phyloP scores from a whole-genome alignment of 2,888 invertebrate genomes.

The Callyntrura guangdongensis region DNA sequence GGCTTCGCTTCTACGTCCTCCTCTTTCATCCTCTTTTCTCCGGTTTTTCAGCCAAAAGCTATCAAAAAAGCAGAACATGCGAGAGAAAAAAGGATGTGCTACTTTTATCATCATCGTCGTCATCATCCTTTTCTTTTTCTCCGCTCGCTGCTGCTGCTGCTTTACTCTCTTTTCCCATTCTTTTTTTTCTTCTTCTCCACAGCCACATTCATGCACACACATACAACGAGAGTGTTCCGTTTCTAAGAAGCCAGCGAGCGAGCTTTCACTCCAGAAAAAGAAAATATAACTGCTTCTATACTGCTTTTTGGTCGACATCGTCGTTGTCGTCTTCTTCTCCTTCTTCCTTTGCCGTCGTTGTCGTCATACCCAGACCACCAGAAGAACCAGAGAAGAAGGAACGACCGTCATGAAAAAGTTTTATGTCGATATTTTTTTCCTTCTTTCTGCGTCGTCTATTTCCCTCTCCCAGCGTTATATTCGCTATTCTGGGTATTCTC shows the following conservation, averaged over 20 bases:
- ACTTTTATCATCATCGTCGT: constrained; percentile 70
- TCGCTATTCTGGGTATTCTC: not conserved
- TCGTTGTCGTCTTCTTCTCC: constrained; percentile 10
- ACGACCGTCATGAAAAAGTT: constrained; percentile 66
- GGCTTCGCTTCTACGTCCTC: not conserved
- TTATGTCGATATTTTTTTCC: constrained; percentile 74
- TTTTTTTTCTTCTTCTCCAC: not conserved
- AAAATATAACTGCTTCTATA: constrained; percentile 53
- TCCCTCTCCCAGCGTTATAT: not conserved
- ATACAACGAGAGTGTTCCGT: not conserved
- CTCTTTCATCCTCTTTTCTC: not conserved
- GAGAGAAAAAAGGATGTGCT: constrained; percentile 68
- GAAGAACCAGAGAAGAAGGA: constrained; percentile 7
- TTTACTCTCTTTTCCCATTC: not conserved
- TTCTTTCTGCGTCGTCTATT: constrained; percentile 40
- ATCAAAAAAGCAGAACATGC: constrained; percentile 55
- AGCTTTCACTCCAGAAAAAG: not conserved
- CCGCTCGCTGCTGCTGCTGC: not conserved
- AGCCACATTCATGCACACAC: not conserved
- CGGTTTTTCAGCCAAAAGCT: constrained; percentile 63
- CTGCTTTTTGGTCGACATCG: constrained; percentile 24
- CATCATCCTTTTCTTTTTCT: not conserved
- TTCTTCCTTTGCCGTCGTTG: constrained; percentile 36
- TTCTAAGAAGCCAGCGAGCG: not conserved
- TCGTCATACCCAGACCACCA: too few species aligned